Conservation (phyloP, 1,140 invertebrate genomes). For the Drosophila leontia region DNA sequence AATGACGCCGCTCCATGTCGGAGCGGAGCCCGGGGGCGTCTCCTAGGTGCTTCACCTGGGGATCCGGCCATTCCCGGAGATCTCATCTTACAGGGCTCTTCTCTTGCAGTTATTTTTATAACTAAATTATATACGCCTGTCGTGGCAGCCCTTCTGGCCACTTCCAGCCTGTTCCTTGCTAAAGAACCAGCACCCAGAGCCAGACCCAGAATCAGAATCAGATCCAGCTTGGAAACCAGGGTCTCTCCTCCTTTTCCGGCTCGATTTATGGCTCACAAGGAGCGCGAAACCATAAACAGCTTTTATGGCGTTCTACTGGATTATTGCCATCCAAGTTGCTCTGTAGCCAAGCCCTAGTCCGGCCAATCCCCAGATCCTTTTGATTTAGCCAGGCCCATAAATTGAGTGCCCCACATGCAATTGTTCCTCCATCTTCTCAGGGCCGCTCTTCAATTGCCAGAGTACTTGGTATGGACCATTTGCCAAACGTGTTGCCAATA, state of each 20-base stretch:
- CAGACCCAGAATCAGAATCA: slow-evolving; percentile 24
- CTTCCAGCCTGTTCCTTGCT: no score
- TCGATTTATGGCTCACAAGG: slow-evolving; percentile 82
- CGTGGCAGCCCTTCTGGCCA: slow-evolving; percentile 41
- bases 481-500: slow-evolving; percentile 38
- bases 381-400: slow-evolving; percentile 75
- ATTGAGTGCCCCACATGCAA: slow-evolving; percentile 68
- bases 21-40: slow-evolving; percentile 14
- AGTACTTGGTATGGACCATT: slow-evolving; percentile 25
- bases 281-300: slow-evolving; percentile 84
- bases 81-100: slow-evolving; percentile 72
- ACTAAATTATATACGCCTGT: slow-evolving; percentile 83
- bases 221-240: slow-evolving; percentile 21
- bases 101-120: slow-evolving; percentile 83
- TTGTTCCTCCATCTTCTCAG: slow-evolving; percentile 50
- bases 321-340: slow-evolving; percentile 56
- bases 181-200: background rate
- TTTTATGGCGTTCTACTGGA: slow-evolving; percentile 84
- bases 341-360: slow-evolving; percentile 13
- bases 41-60: slow-evolving; percentile 17
- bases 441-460: slow-evolving; percentile 53
- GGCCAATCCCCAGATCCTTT: slow-evolving; percentile 52
- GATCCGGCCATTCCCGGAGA: slow-evolving; percentile 55
- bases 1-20: slow-evolving; percentile 63
- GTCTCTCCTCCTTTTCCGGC: slow-evolving; percentile 55